Conservation (phyloP, 2,888 invertebrate species). For the Campopleginae sp. region DNA sequence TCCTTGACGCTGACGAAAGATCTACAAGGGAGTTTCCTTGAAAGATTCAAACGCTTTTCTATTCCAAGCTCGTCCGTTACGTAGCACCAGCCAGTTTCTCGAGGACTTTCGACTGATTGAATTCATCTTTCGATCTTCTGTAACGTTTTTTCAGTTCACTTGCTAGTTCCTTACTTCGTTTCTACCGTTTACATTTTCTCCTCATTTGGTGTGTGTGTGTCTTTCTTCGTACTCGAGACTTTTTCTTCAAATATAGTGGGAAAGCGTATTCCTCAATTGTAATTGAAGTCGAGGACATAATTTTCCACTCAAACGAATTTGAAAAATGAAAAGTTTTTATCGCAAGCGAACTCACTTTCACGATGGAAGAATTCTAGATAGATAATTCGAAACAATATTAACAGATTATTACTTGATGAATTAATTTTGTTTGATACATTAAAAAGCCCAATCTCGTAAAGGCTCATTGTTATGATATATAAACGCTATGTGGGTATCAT, state of each 20-base stretch:
- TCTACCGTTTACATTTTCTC: not conserved
- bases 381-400: too few relatives aligned
- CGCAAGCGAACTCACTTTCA: not conserved
- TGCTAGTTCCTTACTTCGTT: not conserved
- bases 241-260: not conserved
- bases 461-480: not conserved
- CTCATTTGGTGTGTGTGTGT: constrained; percentile 6
- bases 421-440: too few relatives aligned
- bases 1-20: constrained; percentile 34
- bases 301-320: not conserved
- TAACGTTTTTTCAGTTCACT: constrained; percentile 39
- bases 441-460: not conserved
- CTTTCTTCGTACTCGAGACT: not conserved
- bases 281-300: not conserved
- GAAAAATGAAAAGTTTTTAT: not conserved
- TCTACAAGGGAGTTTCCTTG: constrained; percentile 20
- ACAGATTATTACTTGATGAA: too few relatives aligned
- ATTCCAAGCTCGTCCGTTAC: constrained; percentile 55
- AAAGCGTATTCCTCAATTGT: not conserved
- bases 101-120: constrained; percentile 66
- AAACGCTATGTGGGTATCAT: not conserved
- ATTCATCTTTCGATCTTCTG: constrained; percentile 63
- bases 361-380: not conserved
- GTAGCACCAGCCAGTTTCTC: constrained; percentile 58
- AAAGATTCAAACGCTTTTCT: constrained; percentile 59